Evolutionary conservation across 2,888 invertebrate species (phyloP), one percentile per base, ranked within the genome.

Genomic region (Rhingia campestris): DNA sequence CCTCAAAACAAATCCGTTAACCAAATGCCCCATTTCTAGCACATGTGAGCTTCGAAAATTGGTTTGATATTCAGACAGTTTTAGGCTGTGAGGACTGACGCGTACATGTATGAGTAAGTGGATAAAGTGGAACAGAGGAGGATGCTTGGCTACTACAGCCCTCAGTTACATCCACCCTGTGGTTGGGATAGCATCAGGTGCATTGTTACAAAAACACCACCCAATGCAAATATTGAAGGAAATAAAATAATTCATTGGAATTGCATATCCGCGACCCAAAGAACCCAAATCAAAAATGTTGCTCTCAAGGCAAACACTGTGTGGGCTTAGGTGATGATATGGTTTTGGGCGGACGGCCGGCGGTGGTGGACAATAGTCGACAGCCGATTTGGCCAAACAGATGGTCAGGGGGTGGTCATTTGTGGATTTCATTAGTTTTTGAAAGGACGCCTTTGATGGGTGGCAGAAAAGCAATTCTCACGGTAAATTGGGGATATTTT

Each of bases 171-270:
- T 7, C 0, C 22, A 30, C 2, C 4, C 14, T 37, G 45, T 43
- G 4, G 32, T 30, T 47, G 58, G 4, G 4, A 43, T 35, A 43
- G 73, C 73, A 82, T 73, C 81, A 82, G 82, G 82, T 79, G 82
- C 73, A 51, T 45, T 37, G 12, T 14, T 51, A 73, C 51, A 43
- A 69, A 61, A 67, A 64, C 79, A 33, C 45, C 63, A 63, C 41
- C 69, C 22, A 69, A 58, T 63, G 69, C 79, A 79, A 82, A 82
- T 82, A 82, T 79, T 69, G 73, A 56, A 33, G 41, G 61, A 49
- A 33, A 67, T 76, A 61, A 80, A 67, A 73, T 82, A 77, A 82
- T 82, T 79, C 82, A 82, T 79, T 56, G 72, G 54, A 77, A 82
- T 73, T 73, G 58, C 73, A 74, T 77, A 63, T 61, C 54, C 32